Percentiles rank a stretch among this genome's conserved stretches.
Evolutionary conservation across 2,797 vertebrate genomes (phyloP).

Genomic region (Halcyon leucocephala): DNA sequence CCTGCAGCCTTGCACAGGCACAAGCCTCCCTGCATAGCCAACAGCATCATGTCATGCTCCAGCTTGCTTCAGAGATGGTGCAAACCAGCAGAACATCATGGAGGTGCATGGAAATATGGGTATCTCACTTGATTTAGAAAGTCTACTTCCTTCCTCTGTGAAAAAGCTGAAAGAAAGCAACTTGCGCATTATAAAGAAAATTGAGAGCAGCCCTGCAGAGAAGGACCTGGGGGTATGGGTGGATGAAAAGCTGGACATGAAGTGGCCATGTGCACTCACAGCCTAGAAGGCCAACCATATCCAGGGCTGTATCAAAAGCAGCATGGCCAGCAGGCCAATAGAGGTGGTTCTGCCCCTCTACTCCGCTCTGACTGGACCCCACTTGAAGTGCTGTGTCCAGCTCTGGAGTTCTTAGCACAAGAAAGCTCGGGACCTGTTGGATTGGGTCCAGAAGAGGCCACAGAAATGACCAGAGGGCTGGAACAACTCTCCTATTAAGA

Average conservation of each 20-base stretch:
- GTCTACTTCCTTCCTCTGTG: background rate
- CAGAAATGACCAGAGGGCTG: no score
- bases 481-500: no score
- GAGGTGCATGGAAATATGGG: rapidly evolving
- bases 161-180: background rate
- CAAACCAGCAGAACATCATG: background rate
- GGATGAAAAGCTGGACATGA: background rate
- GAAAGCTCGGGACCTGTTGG: background rate
- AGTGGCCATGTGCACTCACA: background rate
- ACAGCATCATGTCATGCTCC: rapidly evolving
- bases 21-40: rapidly evolving
- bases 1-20: background rate
- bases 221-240: background rate
- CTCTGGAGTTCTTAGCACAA: background rate
- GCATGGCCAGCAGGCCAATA: background rate
- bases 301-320: background rate
- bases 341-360: no score
- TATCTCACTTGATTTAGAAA: background rate
- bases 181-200: background rate
- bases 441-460: background rate
- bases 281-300: background rate
- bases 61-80: background rate
- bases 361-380: background rate
- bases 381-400: background rate
- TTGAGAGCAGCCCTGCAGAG: background rate